These are phyloP conservation scores for Pontoporia blainvillei DNA, from an alignment of 2,113 vertebrate genomes.

Conservation along the genomic window DNA sequence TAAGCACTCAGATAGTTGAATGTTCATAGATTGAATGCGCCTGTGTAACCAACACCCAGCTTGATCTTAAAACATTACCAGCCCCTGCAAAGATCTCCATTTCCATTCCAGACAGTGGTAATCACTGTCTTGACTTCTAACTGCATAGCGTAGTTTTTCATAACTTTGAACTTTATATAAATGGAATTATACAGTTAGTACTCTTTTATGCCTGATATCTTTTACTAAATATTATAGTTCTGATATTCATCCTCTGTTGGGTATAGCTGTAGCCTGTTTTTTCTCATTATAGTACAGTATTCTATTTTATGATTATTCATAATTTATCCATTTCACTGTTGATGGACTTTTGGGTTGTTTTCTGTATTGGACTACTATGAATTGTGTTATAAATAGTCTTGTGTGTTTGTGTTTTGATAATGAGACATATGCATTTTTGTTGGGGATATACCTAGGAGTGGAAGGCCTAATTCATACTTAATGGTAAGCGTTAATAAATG, in stretches of 20 bases:
- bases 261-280: not conserved
- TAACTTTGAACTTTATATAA: not conserved
- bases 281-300: not conserved
- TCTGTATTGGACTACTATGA: not conserved
- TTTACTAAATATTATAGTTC: not conserved
- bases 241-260: not conserved
- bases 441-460: not conserved
- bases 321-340: not conserved
- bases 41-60: not conserved
- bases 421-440: not conserved
- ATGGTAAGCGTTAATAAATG: not conserved
- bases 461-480: not conserved
- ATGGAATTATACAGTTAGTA: not conserved
- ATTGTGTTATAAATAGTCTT: not conserved
- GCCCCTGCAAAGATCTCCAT: rapidly evolving
- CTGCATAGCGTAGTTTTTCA: not conserved
- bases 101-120: not conserved
- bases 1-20: not conserved
- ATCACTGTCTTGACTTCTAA: not conserved
- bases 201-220: not conserved
- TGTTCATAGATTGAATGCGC: not conserved
- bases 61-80: not conserved
- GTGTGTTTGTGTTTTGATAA: not conserved
- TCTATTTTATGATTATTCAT: not conserved
- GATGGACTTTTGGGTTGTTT: not conserved